Conservation (phyloP, 2,888 invertebrate species). For the Leucophora obtusa region DNA sequence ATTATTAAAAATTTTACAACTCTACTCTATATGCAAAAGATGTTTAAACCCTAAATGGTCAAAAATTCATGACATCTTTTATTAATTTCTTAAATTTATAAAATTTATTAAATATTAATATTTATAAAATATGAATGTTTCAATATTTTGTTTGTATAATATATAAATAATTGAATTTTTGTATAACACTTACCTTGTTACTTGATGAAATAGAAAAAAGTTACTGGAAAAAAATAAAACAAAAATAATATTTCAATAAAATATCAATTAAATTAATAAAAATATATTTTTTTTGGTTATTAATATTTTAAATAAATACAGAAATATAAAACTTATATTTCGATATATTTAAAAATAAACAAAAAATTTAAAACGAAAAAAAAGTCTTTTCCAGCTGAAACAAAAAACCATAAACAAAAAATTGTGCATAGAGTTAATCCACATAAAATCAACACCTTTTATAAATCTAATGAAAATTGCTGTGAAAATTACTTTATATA, state of each 20-base stretch:
- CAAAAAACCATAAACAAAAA: constrained; percentile 21
- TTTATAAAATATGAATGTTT: background rate
- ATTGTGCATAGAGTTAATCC: constrained; percentile 22
- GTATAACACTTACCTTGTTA: constrained; percentile 15
- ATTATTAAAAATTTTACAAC: no score
- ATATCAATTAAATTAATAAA: constrained; percentile 52
- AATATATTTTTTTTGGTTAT: background rate
- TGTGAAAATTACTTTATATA: no score
- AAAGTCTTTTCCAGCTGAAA: background rate
- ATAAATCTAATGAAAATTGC: no score
- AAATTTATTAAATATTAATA: background rate
- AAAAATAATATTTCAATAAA: constrained; percentile 31
- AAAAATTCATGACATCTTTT: no score
- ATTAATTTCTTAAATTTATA: no score
- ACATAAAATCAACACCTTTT: no score
- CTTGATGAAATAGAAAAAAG: constrained; percentile 13
- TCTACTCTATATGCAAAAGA: no score
- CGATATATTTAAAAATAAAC: background rate
- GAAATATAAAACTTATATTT: constrained; percentile 1
- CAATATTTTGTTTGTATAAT: background rate
- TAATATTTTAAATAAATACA: constrained; percentile 1
- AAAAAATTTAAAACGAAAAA: background rate
- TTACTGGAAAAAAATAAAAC: constrained; percentile 1
- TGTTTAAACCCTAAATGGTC: no score
- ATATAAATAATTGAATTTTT: background rate